Evolutionary conservation across 2,797 vertebrate genomes (phyloP), one percentile per base, ranked within the genome.

Genomic region (Ctenopoma multispine): DNA sequence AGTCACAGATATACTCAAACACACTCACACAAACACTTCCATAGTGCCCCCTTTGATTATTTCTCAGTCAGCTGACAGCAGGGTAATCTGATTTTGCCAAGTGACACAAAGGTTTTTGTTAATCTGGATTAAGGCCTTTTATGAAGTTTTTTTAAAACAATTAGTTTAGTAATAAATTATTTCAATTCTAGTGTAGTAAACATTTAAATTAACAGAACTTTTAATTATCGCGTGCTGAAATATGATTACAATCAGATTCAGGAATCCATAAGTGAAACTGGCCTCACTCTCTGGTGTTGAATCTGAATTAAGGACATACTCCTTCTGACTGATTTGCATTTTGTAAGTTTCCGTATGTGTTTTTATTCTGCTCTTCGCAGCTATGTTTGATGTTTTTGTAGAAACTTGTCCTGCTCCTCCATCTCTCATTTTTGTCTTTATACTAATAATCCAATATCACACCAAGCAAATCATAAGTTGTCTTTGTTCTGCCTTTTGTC

Each of bases 21-120:
- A 63, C 55, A 51, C 61, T 40, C 51, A 59, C 43, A 50, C 57
- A 81, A 62, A 66, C 66, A 71, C 68, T 79, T 70, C 75, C 82
- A 91, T 85, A 92, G 90, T 88, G 79, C 83, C 75, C 80, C 72
- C 89, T 92, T 91, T 92, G 90, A 91, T 87, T 88, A 81, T 84
- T 79, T 65, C 80, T 63, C 78, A 83, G 90, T 93, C 93, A 93
- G 89, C 90, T 92, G 91, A 92, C 83, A 78, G 64, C 69, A 82
- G 80, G 71, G 87, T 93, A 91, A 92, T 90, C 89, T 92, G 91
- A 94, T 90, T 89, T 89, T 67, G 90, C 77, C 79, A 77, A 86
- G 82, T 41, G 80, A 88, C 88, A 91, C 85, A 88, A 91, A 91
- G 83, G 80, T 83, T 90, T 90, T 87, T 89, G 87, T 90, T 91